Evolutionary conservation across 1,140 invertebrate species (phyloP), one percentile per base, ranked within the genome.

Genomic region (Drosophila persimilis): DNA sequence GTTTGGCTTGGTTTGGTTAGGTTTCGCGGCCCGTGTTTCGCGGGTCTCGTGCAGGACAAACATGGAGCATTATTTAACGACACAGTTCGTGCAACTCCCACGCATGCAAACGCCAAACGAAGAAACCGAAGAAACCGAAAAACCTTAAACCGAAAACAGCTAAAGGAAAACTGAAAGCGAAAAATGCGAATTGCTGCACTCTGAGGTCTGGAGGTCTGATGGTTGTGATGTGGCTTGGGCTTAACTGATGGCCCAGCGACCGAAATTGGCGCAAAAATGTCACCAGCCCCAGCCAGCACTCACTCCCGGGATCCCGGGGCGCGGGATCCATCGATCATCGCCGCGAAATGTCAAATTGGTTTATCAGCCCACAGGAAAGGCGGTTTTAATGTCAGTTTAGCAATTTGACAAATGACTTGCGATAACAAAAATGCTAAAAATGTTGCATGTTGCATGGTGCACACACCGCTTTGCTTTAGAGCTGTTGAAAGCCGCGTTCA

Each of bases 51-150:
- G 81, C 80, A 85, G 80, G 80, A 85, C 79, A 69, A 69, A 86
- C 72, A 75, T 86, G 81, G 70, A 63, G 78, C 81, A 85, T 85
- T 85, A 85, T 85, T 85, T 85, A 85, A 85, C 81, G 83, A 85
- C 81, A 85, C 81, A 85, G 81, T 85, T 85, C 81, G 81, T 85
- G 81, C 81, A 88, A 86, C 81, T 85, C 81, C 81, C 81, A 85
- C 81, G 81, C 81, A 86, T 86, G 75, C 75, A 66, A 78, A 64
- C 67, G 61, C 69, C 71, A 72, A 72, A 69, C 69, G 64, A 55
- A 75, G 56, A 53, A 39, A 50, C 62, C 51, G 20, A 69, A 47
- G 31, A 53, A 53, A 53, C 31, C 7, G 39, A 53, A 20, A 20
- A 35, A 53, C 6, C 15, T 48, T 39, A 54, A 69, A 69, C 47